Conservation (phyloP, 2,113 vertebrate genomes). For the Pseudolaguvia tuberculata region DNA sequence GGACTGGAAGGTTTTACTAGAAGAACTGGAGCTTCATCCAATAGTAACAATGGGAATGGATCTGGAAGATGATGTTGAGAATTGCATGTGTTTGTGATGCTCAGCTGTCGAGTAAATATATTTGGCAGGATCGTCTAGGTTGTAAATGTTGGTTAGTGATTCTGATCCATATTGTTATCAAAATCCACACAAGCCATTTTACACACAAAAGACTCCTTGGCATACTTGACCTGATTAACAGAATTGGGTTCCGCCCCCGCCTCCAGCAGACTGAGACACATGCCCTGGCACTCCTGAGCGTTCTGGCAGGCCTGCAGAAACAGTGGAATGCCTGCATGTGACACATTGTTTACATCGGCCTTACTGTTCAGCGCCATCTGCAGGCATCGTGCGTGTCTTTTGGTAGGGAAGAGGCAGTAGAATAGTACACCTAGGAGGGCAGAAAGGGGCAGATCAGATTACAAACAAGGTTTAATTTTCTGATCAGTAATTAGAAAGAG, state of each 20-base stretch:
- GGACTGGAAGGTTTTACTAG: too few relatives aligned
- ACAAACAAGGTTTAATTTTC: constrained; percentile 48
- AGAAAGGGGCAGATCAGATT: constrained; percentile 52
- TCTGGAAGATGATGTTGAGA: too few relatives aligned
- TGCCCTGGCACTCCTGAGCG: constrained; percentile 66
- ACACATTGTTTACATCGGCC: constrained; percentile 82
- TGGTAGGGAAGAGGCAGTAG: constrained; percentile 82
- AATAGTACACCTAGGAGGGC: constrained; percentile 80
- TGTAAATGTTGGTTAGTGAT: too few relatives aligned
- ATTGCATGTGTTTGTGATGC: too few relatives aligned
- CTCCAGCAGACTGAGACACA: constrained; percentile 78
- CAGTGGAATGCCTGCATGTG: constrained; percentile 69
- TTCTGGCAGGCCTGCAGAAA: constrained; percentile 82
- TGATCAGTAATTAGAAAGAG: constrained; percentile 65
- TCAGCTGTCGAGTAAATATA: too few relatives aligned
- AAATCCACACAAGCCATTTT: too few relatives aligned
- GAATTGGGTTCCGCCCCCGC: constrained; percentile 80
- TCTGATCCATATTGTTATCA: too few relatives aligned
- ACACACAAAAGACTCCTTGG: background rate
- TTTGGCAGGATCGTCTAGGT: too few relatives aligned
- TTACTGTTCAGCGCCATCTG: constrained; percentile 71
- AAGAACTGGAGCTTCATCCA: too few relatives aligned
- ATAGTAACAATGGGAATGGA: too few relatives aligned
- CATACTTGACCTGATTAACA: constrained; percentile 61
- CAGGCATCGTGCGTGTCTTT: constrained; percentile 74